phyloP scores from a whole-genome alignment of 2,888 invertebrate genomes.

The Acanthopleura granulata region DNA sequence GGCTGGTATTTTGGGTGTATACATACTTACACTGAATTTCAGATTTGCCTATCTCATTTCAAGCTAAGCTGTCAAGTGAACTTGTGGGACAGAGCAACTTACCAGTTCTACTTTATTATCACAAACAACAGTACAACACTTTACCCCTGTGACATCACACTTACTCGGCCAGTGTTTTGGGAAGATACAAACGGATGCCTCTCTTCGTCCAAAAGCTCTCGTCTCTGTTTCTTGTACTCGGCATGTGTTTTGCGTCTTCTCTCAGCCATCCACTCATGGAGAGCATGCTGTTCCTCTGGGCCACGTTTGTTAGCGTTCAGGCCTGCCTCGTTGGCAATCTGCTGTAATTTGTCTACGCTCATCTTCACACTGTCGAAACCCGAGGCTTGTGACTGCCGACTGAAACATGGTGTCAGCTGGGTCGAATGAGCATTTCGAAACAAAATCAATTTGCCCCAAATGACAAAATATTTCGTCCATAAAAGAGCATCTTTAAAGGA shows the following conservation, averaged over 20 bases:
- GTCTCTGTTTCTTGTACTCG: conserved; percentile 48
- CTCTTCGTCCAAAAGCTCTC: conserved; percentile 54
- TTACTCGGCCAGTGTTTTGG: neutral
- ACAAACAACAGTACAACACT: too few species aligned
- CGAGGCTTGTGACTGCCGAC: neutral
- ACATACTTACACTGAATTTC: too few species aligned
- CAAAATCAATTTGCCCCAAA: too few species aligned
- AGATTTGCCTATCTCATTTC: too few species aligned
- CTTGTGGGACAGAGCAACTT: too few species aligned
- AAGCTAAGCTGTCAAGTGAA: too few species aligned
- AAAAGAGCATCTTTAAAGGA: too few species aligned
- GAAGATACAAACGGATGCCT: conserved; percentile 45
- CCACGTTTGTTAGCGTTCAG: conserved; percentile 26
- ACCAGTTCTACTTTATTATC: too few species aligned
- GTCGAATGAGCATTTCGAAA: too few species aligned
- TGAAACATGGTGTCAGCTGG: too few species aligned
- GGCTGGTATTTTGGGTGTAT: too few species aligned
- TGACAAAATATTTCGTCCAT: too few species aligned
- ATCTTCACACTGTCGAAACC: conserved; percentile 20
- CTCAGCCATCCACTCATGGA: conserved; percentile 59
- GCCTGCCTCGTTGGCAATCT: conserved; percentile 38
- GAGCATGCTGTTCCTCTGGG: conserved; percentile 42
- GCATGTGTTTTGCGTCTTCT: conserved; percentile 48
- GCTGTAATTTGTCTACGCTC: conserved; percentile 43
- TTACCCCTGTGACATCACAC: neutral